Base-by-base conservation (phyloP, 2,113 vertebrate genomes). In the Lepisosteus osseus region DNA sequence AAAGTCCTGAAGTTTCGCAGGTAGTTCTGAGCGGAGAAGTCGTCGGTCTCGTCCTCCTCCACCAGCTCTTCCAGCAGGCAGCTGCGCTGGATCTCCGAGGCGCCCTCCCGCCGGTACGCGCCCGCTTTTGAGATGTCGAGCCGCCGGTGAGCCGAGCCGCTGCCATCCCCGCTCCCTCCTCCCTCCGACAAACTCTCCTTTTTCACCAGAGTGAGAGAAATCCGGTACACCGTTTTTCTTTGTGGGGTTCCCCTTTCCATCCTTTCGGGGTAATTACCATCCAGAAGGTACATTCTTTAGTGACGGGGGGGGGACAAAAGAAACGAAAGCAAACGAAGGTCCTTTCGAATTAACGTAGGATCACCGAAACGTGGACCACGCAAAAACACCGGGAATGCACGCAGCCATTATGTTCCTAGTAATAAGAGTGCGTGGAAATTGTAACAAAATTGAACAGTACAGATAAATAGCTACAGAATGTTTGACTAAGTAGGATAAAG, bases 141-240 rank as follows among this genome's bases (percentile, higher is more conserved):
- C 7, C 69, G 65, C 67, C 54, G 63, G 76, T 81, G 12, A 29
- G 70, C 67, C 3, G 54, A 3, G 12, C 9, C 72, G n/a, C 13
- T 71, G 55, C 63, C 2, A 29, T 29, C 29, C 29, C 1, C 80
- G 40, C 15, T 76, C 44, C 67, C 29, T 72, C 77, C 55, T n/a
- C 73, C 13, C 0, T 79, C 85, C n/a, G 93, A 86, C 77, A 89
- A 73, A 64, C 78, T 89, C 84, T 97, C 96, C 80, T 93, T 94
- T 81, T 97, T 94, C 79, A 98, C 96, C 82, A 98, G 83, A 45
- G 96, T 98, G 77, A 98, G 92, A 12, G 96, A 98, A 88, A 99
- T 99, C 82, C 95, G 88, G 85, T 97, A 97, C 0, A 98, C 94
- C 0, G 95, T 97, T 62, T 89, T 96, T 78, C 94, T 89, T 77